phyloP scores from a whole-genome alignment of 2,797 vertebrate genomes.

The Sebastes umbrosus region DNA sequence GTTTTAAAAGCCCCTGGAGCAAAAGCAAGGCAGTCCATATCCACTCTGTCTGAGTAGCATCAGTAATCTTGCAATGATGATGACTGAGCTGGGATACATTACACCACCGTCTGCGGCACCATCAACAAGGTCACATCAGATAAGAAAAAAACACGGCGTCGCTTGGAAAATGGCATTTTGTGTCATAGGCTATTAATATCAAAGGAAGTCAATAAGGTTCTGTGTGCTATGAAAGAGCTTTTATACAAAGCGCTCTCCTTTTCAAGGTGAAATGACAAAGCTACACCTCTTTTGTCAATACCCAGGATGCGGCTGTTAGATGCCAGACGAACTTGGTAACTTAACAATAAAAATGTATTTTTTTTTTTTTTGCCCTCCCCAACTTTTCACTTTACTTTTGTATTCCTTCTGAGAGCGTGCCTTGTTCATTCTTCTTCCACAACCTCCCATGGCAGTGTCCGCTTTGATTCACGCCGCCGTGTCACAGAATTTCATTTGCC shows the following conservation, averaged over 20 bases:
- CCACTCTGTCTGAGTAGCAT: slow-evolving; percentile 22
- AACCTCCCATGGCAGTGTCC: slow-evolving; percentile 33
- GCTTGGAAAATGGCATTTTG: slow-evolving; percentile 51
- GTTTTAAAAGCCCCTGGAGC: slow-evolving; percentile 3
- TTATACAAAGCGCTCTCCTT: slow-evolving; percentile 20
- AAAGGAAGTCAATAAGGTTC: slow-evolving; percentile 61
- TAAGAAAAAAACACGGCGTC: slow-evolving; percentile 4
- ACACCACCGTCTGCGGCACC: slow-evolving; percentile 29
- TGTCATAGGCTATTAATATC: slow-evolving; percentile 67
- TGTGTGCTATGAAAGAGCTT: slow-evolving; percentile 22
- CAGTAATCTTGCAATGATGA: slow-evolving; percentile 27
- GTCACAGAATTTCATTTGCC: slow-evolving; percentile 72
- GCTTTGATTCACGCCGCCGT: slow-evolving; percentile 71
- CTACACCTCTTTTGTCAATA: slow-evolving; percentile 40
- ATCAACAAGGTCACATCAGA: slow-evolving; percentile 63
- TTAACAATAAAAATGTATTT: neutral
- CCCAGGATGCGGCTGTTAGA: slow-evolving; percentile 24
- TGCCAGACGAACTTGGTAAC: slow-evolving; percentile 10
- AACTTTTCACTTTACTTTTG: slow-evolving; percentile 52
- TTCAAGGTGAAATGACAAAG: slow-evolving; percentile 65
- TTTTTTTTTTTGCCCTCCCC: slow-evolving; percentile 14
- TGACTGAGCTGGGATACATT: slow-evolving; percentile 46
- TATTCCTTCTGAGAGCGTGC: slow-evolving; percentile 21
- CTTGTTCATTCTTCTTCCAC: slow-evolving; percentile 47
- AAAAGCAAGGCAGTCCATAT: slow-evolving; percentile 4